A percentile compares a stretch with the other conserved stretches of the same genome.
Conservation (phyloP, 2,113 vertebrate genomes). For the Takifugu flavidus region DNA sequence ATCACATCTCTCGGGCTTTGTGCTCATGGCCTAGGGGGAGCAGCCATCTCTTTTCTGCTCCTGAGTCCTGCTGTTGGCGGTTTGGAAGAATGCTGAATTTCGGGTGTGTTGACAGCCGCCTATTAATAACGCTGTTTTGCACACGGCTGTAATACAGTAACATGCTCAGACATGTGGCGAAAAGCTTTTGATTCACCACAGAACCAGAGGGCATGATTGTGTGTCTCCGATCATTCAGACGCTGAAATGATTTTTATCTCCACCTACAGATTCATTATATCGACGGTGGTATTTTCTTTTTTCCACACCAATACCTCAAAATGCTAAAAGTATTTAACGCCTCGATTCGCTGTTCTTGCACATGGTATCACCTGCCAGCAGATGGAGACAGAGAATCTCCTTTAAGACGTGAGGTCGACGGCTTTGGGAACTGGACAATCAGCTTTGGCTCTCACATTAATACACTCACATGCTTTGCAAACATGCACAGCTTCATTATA, state of each 20-base stretch:
- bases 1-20: slow-evolving; percentile 16
- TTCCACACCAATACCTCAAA: neutral
- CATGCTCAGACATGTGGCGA: slow-evolving; percentile 8
- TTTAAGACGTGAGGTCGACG: no score
- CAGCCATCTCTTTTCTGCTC: slow-evolving; percentile 13
- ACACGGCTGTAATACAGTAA: slow-evolving; percentile 13
- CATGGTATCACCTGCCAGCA: slow-evolving; percentile 33
- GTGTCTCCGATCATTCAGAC: slow-evolving; percentile 67
- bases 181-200: slow-evolving; percentile 10
- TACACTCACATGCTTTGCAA: no score
- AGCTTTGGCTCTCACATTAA: no score
- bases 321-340: no score
- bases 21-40: slow-evolving; percentile 15
- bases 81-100: slow-evolving; percentile 20
- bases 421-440: no score
- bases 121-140: slow-evolving; percentile 29
- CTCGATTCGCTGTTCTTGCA: neutral
- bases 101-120: slow-evolving; percentile 20
- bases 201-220: neutral
- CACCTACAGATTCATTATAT: no score
- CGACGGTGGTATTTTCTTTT: neutral
- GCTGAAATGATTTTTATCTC: slow-evolving; percentile 70
- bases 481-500: no score
- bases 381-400: slow-evolving; percentile 36
- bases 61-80: slow-evolving; percentile 24